Evolutionary conservation across 2,888 invertebrate genomes (phyloP).

Genomic region (Stenchaetothrips biformis): DNA sequence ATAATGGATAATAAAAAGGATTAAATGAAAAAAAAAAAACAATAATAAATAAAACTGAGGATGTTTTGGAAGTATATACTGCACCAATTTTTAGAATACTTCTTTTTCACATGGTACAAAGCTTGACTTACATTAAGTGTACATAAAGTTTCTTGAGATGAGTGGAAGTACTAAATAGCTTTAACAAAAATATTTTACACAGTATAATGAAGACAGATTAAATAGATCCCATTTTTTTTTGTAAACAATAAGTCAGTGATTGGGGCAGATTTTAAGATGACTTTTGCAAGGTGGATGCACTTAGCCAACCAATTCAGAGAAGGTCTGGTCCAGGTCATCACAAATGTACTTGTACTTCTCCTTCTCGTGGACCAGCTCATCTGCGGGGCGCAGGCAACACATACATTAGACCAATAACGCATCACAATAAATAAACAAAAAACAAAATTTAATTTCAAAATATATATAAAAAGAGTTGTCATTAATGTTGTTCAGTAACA

Average conservation of each 20-base stretch:
- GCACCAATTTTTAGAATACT: constrained; percentile 23
- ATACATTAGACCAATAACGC: constrained; percentile 23
- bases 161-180: constrained; percentile 13
- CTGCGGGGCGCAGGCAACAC: constrained; percentile 45
- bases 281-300: constrained; percentile 40
- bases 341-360: constrained; percentile 74
- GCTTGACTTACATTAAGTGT: constrained; percentile 25
- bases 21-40: constrained; percentile 15
- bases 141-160: constrained; percentile 16
- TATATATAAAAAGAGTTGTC: constrained; percentile 28
- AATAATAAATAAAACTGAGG: constrained; percentile 22
- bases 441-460: constrained; percentile 30
- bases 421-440: constrained; percentile 31
- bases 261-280: constrained; percentile 21
- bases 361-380: constrained; percentile 61
- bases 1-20: constrained; percentile 19
- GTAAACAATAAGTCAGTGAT: neutral
- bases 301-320: constrained; percentile 65
- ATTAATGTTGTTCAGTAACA: constrained; percentile 29
- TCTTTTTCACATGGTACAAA: constrained; percentile 16
- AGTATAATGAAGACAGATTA: constrained; percentile 21
- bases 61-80: constrained; percentile 25
- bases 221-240: constrained; percentile 9
- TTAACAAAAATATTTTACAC: constrained; percentile 22
- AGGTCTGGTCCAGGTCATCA: constrained; percentile 70